Conservation (phyloP, 2,888 invertebrate genomes). For the Pelosia muscerda region DNA sequence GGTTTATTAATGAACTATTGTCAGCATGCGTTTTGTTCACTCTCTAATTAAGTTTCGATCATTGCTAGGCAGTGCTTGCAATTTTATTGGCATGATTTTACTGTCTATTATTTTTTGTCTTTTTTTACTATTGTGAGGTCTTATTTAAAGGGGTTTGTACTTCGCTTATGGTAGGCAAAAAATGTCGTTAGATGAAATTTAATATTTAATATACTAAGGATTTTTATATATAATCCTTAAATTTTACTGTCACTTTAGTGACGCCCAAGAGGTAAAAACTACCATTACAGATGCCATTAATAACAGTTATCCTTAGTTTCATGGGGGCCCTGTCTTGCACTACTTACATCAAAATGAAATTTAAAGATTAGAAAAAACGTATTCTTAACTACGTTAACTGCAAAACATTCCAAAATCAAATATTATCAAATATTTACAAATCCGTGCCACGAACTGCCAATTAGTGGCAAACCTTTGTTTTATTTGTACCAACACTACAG, state of each 20-base stretch:
- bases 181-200: neutral
- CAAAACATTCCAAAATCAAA: neutral
- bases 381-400: neutral
- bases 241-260: neutral
- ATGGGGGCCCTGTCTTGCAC: neutral
- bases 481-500: conserved; percentile 35
- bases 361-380: neutral
- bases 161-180: too few relatives aligned
- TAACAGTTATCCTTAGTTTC: neutral
- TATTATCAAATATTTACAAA: neutral
- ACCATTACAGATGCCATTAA: neutral
- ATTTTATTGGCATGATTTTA: neutral
- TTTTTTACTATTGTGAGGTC: neutral
- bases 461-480: conserved; percentile 50
- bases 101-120: neutral
- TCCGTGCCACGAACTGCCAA: conserved; percentile 31
- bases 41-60: conserved; percentile 13
- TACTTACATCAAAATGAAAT: neutral
- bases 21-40: neutral
- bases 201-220: neutral
- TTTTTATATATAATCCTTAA: too few relatives aligned
- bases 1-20: conserved; percentile 17
- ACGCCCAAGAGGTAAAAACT: too few relatives aligned
- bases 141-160: neutral
- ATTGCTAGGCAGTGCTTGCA: conserved; percentile 1